Conservation (phyloP, 64 coral and sea anemone genomes). For the Acropora tenuis region DNA sequence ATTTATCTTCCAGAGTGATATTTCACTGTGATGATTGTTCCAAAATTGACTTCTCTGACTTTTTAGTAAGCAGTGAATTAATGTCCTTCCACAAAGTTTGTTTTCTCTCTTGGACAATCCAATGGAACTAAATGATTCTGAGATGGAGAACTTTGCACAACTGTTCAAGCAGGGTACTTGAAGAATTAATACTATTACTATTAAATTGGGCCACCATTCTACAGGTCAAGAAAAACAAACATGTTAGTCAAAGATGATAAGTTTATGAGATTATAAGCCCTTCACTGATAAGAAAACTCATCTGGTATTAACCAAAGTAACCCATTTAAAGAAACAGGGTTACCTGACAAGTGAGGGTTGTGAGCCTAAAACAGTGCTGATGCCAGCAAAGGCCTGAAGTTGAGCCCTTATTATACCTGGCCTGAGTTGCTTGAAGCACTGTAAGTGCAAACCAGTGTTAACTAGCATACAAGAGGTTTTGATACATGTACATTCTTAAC, state of each 20-base stretch:
- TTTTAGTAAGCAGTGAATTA: not conserved
- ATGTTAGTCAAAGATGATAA: not conserved
- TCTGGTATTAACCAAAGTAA: too few relatives aligned
- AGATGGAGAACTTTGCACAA: not conserved
- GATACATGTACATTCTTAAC: too few relatives aligned
- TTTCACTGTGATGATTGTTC: not conserved
- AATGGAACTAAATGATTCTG: slow-evolving; percentile 20
- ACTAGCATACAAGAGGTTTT: too few relatives aligned
- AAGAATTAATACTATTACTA: not conserved
- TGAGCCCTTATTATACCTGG: too few relatives aligned
- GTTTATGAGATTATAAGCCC: too few relatives aligned
- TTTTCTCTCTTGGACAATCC: not conserved
- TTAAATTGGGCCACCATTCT: slow-evolving; percentile 84
- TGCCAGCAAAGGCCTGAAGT: too few relatives aligned
- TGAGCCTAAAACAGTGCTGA: too few relatives aligned
- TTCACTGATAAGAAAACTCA: too few relatives aligned
- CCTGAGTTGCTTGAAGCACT: too few relatives aligned
- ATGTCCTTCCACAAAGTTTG: not conserved
- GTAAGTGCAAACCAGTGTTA: too few relatives aligned
- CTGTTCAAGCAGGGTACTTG: not conserved
- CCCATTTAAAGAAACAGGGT: too few relatives aligned
- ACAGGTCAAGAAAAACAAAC: slow-evolving; percentile 28
- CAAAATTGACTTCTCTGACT: slow-evolving; percentile 11
- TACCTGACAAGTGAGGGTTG: too few relatives aligned
- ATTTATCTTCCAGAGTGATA: not conserved